Evolutionary conservation across 2,113 vertebrate species (phyloP), one percentile per base, ranked within the genome.

Genomic region (Pangasianodon gigas): DNA sequence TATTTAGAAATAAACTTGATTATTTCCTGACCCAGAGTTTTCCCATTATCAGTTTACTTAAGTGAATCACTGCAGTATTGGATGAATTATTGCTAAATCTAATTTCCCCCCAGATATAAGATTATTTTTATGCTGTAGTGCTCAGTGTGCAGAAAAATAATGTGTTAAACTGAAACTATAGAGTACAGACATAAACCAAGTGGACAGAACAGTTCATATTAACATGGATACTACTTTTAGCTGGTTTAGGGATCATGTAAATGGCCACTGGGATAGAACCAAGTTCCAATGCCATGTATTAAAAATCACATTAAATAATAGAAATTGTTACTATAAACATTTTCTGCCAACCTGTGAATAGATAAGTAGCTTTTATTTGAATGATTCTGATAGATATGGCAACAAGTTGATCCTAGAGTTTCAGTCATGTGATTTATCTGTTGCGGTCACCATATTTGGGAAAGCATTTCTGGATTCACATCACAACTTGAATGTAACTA

Each of bases 1-100:
- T 82, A 82, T 82, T 82, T 56, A 54, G 80, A 82, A 82, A 82
- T 81, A 54, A 54, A 81, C 29, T 52, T 1, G 48, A 81, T 81
- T 52, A 52, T 52, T n/a, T 29, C 1, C 29, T 52, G 48, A 81
- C 77, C 77, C 48, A n/a, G n/a, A 81, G 77, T n/a, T 79, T n/a
- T 16, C 77, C 77, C 48, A 81, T 81, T 51, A 81, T 52, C 77
- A 16, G 77, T 81, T 81, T 81, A 32, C 29, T 6, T 81, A n/a
- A 81, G 48, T 81, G 77, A 81, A 81, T 81, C 48, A 52, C 24
- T 18, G 29, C 48, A 52, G 2, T 52, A 81, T 81, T 52, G 77
- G 48, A 52, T 81, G 6, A 52, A 81, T 81, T 81, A 81, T 32
- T 81, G 26, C 77, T 18, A 81, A 81, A 81, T 81, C 77, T 11